phyloP scores from a whole-genome alignment of 2,113 vertebrate genomes.

The Nothoprocta perdicaria region DNA sequence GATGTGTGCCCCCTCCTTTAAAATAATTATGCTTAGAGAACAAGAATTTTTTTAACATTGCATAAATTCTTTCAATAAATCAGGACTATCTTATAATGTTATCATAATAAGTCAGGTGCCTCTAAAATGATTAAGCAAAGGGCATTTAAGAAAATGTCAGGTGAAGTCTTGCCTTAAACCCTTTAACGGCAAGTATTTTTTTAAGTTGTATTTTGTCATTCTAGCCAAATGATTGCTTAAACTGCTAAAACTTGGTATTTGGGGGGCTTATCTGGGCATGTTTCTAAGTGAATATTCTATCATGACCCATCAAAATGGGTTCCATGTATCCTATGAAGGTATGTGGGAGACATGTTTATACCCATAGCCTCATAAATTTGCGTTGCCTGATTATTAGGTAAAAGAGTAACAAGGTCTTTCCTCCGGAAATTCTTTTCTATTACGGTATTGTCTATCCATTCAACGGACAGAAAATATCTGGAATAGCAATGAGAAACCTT shows the following conservation, averaged over 20 bases:
- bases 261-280: neutral
- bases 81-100: neutral
- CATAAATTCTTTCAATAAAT: neutral
- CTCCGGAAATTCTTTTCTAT: neutral
- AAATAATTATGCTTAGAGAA: neutral
- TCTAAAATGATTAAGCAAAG: neutral
- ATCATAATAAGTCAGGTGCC: neutral
- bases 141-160: neutral
- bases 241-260: neutral
- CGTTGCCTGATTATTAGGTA: neutral
- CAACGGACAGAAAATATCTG: neutral
- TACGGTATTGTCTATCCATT: neutral
- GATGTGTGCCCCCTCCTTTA: neutral
- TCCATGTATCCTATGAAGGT: neutral
- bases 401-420: neutral
- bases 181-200: neutral
- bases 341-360: neutral
- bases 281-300: neutral
- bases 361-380: neutral
- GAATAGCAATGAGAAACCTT: neutral
- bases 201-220: neutral
- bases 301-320: neutral
- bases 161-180: neutral
- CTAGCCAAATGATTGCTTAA: neutral
- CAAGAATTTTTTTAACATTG: neutral